phyloP scores from a whole-genome alignment of 1,140 invertebrate species.

The Cotesia vestalis region DNA sequence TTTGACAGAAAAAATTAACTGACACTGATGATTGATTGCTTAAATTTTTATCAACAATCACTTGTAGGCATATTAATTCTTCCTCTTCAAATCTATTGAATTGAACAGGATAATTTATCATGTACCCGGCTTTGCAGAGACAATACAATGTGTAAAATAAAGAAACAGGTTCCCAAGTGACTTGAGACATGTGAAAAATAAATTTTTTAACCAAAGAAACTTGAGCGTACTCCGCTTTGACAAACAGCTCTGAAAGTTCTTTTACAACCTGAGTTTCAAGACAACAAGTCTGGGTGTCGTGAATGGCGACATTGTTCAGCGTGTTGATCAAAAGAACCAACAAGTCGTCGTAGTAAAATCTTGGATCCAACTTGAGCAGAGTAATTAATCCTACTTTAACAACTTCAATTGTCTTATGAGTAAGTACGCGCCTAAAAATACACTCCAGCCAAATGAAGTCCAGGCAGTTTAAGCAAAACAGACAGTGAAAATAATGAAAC shows the following conservation, averaged over 20 bases:
- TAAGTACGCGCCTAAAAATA: conserved; percentile 59
- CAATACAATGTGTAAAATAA: conserved; percentile 54
- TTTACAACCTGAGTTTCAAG: conserved; percentile 44
- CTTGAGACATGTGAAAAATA: conserved; percentile 36
- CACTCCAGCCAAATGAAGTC: conserved; percentile 57
- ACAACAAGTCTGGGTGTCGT: conserved; percentile 39
- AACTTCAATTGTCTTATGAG: conserved; percentile 63
- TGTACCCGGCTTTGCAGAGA: conserved; percentile 32
- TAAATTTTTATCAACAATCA: conserved; percentile 39
- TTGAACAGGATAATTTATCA: conserved; percentile 5
- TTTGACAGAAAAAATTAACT: conserved; percentile 43
- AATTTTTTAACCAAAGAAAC: conserved; percentile 41
- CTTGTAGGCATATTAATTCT: too few species aligned
- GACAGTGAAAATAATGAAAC: conserved; percentile 36
- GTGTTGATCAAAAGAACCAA: conserved; percentile 43
- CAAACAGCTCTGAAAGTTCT: conserved; percentile 45
- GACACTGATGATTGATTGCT: conserved; percentile 46
- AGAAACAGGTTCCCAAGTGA: conserved; percentile 55
- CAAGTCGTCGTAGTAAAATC: conserved; percentile 44
- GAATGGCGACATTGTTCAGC: conserved; percentile 54
- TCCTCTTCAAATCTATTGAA: too few species aligned
- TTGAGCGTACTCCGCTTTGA: conserved; percentile 28
- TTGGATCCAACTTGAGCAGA: conserved; percentile 44
- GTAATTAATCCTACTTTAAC: conserved; percentile 59
- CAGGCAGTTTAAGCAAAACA: conserved; percentile 46